Conservation (phyloP, 2,113 vertebrate species). For the Semnornis frantzii region DNA sequence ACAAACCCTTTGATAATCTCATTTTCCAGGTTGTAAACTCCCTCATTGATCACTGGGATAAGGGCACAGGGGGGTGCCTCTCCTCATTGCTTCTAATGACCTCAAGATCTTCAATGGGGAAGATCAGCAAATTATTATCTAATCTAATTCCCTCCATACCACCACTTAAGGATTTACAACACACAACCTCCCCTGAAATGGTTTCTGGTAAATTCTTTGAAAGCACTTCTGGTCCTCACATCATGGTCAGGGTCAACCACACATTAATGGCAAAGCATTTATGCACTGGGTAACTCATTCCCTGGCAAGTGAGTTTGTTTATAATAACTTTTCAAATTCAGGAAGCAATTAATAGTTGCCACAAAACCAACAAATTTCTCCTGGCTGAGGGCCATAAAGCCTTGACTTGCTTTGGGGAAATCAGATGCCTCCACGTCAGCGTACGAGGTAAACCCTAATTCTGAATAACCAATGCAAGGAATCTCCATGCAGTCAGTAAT, state of each 20-base stretch:
- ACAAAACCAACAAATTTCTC: conserved; percentile 55
- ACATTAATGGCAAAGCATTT: conserved; percentile 72
- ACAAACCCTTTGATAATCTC: neutral
- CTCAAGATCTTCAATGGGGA: conserved; percentile 38
- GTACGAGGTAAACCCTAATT: neutral
- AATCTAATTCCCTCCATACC: conserved; percentile 71
- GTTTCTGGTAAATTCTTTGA: conserved; percentile 81
- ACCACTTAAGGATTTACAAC: conserved; percentile 75
- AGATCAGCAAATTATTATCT: conserved; percentile 73
- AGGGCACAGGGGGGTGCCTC: neutral
- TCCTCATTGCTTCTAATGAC: conserved; percentile 2
- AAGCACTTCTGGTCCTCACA: conserved; percentile 65
- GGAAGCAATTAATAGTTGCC: conserved; percentile 79
- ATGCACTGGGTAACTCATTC: conserved; percentile 39
- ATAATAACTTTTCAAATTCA: conserved; percentile 63
- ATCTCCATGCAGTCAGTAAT: neutral
- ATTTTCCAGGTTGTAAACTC: conserved; percentile 34
- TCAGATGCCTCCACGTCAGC: neutral
- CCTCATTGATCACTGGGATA: neutral
- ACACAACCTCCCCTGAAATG: conserved; percentile 66
- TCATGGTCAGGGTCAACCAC: conserved; percentile 71
- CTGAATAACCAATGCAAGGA: neutral
- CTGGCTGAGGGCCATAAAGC: conserved; percentile 8
- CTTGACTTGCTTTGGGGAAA: neutral
- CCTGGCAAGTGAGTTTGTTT: conserved; percentile 66